Percentiles rank a stretch among this genome's conserved stretches.
Conservation (phyloP, 2,113 vertebrate genomes). For the Cottus gobio region DNA sequence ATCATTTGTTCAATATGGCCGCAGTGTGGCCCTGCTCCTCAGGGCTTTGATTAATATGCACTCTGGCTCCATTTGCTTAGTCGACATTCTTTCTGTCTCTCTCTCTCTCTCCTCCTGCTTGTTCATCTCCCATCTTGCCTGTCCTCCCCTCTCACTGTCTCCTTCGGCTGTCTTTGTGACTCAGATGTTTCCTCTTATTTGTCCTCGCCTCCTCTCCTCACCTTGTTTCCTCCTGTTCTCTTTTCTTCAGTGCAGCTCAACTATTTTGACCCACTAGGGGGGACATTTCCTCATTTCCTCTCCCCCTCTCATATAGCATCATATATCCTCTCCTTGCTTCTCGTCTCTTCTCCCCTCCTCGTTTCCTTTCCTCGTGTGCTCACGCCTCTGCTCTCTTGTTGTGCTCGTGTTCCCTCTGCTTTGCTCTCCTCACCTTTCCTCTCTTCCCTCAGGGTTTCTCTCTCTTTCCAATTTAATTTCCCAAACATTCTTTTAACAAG, state of each 20-base stretch:
- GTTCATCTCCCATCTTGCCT: constrained; percentile 29
- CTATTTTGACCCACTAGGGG: background rate
- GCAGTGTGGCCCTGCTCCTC: constrained; percentile 34
- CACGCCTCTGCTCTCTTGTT: background rate
- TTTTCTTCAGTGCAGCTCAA: background rate
- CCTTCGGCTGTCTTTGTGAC: constrained; percentile 7
- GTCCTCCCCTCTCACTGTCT: constrained; percentile 37
- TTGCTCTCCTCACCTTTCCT: background rate
- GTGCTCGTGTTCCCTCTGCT: background rate
- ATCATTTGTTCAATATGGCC: constrained; percentile 39
- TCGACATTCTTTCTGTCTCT: constrained; percentile 23
- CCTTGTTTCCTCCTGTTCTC: background rate
- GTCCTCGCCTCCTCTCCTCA: background rate
- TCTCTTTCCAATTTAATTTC: constrained; percentile 30
- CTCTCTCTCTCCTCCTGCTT: constrained; percentile 1
- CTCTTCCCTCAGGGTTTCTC: background rate
- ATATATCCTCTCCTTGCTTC: background rate
- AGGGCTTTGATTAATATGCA: constrained; percentile 49
- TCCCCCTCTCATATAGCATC: too few relatives aligned
- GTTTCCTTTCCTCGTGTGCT: background rate
- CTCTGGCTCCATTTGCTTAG: constrained; percentile 47
- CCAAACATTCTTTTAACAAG: constrained; percentile 28
- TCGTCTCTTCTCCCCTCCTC: background rate
- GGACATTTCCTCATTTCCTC: background rate
- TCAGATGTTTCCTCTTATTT: constrained; percentile 28